A percentile compares a stretch with the other conserved stretches of the same genome.
Evolutionary conservation across 2,888 invertebrate genomes (phyloP).

Genomic region (Drosophila borealis): DNA sequence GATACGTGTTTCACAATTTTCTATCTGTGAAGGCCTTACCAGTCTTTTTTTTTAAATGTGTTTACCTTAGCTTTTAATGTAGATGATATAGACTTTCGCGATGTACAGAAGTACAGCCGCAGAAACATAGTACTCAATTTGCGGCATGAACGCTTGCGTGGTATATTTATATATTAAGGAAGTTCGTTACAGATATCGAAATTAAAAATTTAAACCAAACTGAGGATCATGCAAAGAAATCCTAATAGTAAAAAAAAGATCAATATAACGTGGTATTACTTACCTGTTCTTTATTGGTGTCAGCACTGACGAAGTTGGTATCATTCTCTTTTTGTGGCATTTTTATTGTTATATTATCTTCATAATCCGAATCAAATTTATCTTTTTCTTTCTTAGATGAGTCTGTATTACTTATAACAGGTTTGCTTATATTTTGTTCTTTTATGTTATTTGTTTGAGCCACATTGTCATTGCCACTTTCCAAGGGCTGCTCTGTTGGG

Average conservation of each 20-base stretch:
- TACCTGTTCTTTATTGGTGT: slow-evolving; percentile 44
- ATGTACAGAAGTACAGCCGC: no score
- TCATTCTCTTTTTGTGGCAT: slow-evolving; percentile 85
- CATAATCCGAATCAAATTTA: slow-evolving; percentile 85
- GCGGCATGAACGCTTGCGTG: no score
- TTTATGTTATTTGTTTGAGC: slow-evolving; percentile 5
- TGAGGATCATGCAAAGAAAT: neutral
- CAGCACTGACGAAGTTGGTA: slow-evolving; percentile 11
- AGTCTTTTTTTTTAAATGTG: no score
- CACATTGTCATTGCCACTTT: slow-evolving; percentile 1
- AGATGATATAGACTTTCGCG: no score
- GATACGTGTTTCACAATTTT: no score
- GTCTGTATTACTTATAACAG: slow-evolving; percentile 27
- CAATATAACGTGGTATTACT: neutral
- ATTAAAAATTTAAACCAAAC: no score
- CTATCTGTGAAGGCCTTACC: no score
- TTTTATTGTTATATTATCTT: slow-evolving; percentile 87
- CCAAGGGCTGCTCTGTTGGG: slow-evolving; percentile 5
- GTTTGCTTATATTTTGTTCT: slow-evolving; percentile 6
- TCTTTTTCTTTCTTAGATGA: slow-evolving; percentile 58
- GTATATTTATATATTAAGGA: no score
- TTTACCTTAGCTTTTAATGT: no score
- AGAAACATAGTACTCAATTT: no score
- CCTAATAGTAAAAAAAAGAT: neutral
- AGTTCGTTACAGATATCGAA: no score